These are phyloP conservation scores for Pegoplata infirma DNA, from an alignment of 2,888 invertebrate species.

Conservation along the genomic window DNA sequence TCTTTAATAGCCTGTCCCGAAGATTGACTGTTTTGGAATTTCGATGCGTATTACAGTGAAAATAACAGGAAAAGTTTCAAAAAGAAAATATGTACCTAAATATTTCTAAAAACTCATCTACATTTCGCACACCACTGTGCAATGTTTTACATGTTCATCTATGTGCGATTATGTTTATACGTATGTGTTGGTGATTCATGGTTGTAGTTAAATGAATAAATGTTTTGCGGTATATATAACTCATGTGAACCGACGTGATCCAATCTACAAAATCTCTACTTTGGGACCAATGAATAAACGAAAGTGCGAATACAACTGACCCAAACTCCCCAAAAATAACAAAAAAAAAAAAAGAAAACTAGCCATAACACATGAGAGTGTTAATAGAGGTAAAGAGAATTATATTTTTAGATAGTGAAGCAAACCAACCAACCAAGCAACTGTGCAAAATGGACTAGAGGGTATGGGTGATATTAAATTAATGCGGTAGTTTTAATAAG, in stretches of 20 bases:
- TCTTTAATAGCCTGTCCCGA: no score
- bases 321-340: conserved; percentile 40
- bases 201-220: conserved; percentile 67
- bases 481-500: conserved; percentile 60
- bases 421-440: conserved; percentile 18
- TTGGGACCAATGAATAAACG: conserved; percentile 62
- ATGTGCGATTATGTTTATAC: conserved; percentile 14
- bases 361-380: conserved; percentile 34
- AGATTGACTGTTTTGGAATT: no score
- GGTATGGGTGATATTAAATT: conserved; percentile 60
- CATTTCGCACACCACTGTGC: conserved; percentile 41
- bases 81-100: no score
- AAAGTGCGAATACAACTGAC: conserved; percentile 51
- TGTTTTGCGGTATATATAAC: conserved; percentile 66
- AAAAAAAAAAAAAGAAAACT: no score
- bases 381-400: conserved; percentile 15
- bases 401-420: not conserved
- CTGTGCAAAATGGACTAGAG: no score
- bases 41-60: no score
- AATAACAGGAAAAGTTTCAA: no score
- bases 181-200: conserved; percentile 64
- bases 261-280: conserved; percentile 66
- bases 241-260: conserved; percentile 65
- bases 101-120: no score
- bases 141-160: conserved; percentile 43